Percentiles rank a stretch among this genome's conserved stretches.
Evolutionary conservation across 2,888 invertebrate genomes (phyloP).

Genomic region (Arge pagana): DNA sequence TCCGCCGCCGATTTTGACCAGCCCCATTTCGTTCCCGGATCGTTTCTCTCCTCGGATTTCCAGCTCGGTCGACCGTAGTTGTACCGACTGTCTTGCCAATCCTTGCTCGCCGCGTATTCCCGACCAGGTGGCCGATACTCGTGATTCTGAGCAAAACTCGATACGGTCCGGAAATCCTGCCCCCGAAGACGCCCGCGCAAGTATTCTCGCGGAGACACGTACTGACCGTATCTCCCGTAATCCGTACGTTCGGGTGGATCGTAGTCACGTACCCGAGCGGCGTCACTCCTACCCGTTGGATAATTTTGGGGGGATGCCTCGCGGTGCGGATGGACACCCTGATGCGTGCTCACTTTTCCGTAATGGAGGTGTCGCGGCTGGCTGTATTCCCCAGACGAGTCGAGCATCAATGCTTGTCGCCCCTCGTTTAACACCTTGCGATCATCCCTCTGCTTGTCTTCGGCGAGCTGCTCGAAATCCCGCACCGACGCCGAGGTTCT

Average conservation of each 20-base stretch:
- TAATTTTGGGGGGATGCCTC: slow-evolving; percentile 19
- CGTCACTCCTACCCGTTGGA: slow-evolving; percentile 26
- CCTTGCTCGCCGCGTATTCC: slow-evolving; percentile 36
- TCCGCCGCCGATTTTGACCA: slow-evolving; percentile 31
- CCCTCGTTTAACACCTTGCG: slow-evolving; percentile 35
- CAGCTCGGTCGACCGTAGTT: slow-evolving; percentile 33
- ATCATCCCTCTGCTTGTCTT: slow-evolving; percentile 36
- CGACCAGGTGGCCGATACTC: slow-evolving; percentile 33
- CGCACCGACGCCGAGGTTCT: slow-evolving; percentile 24
- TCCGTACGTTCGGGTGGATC: slow-evolving; percentile 30
- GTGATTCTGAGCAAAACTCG: slow-evolving; percentile 27
- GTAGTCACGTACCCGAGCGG: slow-evolving; percentile 33
- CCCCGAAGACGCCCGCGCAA: slow-evolving; percentile 5
- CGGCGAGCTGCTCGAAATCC: slow-evolving; percentile 29
- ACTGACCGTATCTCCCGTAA: slow-evolving; percentile 31
- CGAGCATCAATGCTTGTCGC: slow-evolving; percentile 35
- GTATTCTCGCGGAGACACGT: slow-evolving; percentile 22
- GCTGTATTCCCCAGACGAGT: slow-evolving; percentile 35
- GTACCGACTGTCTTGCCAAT: slow-evolving; percentile 38
- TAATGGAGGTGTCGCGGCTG: slow-evolving; percentile 40
- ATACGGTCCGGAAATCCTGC: slow-evolving; percentile 11
- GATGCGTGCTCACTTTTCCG: slow-evolving; percentile 43
- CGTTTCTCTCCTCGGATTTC: slow-evolving; percentile 29
- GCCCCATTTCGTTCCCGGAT: slow-evolving; percentile 28
- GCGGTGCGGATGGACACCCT: slow-evolving; percentile 20